Percentiles rank a stretch among this genome's conserved stretches.
These are phyloP conservation scores for Busseola fusca DNA, from an alignment of 2,888 invertebrate species.

Conservation along the genomic window DNA sequence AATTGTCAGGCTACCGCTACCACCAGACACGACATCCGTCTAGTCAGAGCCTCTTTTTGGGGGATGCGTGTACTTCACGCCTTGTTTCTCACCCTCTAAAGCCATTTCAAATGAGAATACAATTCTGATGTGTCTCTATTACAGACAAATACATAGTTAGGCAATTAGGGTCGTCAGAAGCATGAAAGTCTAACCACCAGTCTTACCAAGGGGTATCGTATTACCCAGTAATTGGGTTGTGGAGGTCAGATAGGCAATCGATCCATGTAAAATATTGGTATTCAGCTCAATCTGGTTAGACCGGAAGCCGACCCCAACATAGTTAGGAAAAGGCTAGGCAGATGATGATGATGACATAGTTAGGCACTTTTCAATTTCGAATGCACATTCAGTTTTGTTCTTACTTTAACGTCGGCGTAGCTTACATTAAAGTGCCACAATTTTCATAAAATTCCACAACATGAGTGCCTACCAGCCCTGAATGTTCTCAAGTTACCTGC, in stretches of 20 bases:
- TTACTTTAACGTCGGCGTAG: not conserved
- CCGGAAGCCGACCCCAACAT: no score
- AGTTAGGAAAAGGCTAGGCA: no score
- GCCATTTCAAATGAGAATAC: not conserved
- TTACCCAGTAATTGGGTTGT: no score
- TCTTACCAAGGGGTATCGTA: no score
- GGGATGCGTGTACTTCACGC: not conserved
- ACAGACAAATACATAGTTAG: no score
- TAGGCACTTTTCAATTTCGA: not conserved
- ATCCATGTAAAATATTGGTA: no score
- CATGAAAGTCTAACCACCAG: no score
- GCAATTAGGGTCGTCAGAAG: no score
- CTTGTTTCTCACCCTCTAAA: not conserved
- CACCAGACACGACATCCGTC: not conserved
- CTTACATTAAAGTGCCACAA: not conserved
- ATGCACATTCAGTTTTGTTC: no score
- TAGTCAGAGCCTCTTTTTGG: not conserved
- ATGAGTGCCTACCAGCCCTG: conserved; percentile 51
- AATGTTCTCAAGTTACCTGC: conserved; percentile 53
- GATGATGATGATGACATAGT: no score
- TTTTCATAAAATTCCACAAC: conserved; percentile 23
- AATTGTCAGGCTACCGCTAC: not conserved
- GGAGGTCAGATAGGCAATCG: no score
- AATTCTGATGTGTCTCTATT: not conserved
- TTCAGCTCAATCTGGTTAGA: no score